These are phyloP conservation scores for Danio albolineatus DNA, from an alignment of 2,797 vertebrate species.

Conservation along the genomic window DNA sequence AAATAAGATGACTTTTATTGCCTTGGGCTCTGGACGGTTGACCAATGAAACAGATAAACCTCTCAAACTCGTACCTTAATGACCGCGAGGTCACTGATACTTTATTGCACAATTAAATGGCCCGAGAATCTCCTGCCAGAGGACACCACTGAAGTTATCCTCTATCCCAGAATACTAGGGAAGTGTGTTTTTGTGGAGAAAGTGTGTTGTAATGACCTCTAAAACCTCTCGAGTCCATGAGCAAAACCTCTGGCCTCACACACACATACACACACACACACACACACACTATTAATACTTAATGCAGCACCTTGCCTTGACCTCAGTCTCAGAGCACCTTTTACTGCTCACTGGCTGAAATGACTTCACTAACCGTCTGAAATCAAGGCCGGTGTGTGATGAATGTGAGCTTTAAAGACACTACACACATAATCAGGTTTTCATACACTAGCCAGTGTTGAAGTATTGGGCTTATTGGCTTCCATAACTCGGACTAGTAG, in stretches of 20 bases:
- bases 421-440: not conserved
- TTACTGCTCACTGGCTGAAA: not conserved
- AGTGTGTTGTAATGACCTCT: conserved; percentile 35
- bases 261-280: conserved; percentile 31
- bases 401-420: not conserved
- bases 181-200: not conserved
- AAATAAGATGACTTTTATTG: not conserved
- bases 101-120: conserved; percentile 44
- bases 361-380: conserved; percentile 10
- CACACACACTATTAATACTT: conserved; percentile 56
- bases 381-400: not conserved
- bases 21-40: not conserved
- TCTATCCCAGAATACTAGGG: conserved; percentile 22
- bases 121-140: conserved; percentile 4
- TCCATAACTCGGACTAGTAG: not conserved
- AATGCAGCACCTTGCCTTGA: conserved; percentile 42
- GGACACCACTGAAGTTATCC: conserved; percentile 25
- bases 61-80: not conserved
- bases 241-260: not conserved
- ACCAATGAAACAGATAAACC: conserved; percentile 7
- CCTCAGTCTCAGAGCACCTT: conserved; percentile 32
- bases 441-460: not conserved
- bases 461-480: not conserved
- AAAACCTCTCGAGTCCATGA: conserved; percentile 17
- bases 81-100: conserved; percentile 40